Percentiles rank a stretch among this genome's conserved stretches.
Evolutionary conservation across 2,888 invertebrate species (phyloP).

Genomic region (Leucozona laternaria): DNA sequence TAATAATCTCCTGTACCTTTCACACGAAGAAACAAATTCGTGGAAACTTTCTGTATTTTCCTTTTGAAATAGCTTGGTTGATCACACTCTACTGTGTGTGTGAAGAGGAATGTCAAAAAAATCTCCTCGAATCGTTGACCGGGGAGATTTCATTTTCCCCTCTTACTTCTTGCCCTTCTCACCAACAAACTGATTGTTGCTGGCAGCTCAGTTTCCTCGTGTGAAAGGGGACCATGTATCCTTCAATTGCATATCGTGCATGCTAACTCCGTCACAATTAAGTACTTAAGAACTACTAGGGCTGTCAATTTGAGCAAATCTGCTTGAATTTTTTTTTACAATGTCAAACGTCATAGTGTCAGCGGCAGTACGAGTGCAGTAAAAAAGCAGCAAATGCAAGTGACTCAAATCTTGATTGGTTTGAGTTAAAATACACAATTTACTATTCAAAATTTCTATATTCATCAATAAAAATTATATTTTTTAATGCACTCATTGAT

Average conservation of each 20-base stretch:
- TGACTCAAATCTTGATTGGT: not conserved
- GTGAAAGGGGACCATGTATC: too few relatives aligned
- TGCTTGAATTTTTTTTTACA: not conserved
- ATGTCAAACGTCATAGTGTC: conserved; percentile 33
- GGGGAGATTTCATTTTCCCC: too few relatives aligned
- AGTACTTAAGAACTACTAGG: not conserved
- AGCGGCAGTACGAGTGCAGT: not conserved
- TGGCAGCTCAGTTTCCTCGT: too few relatives aligned
- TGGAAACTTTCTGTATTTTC: too few relatives aligned
- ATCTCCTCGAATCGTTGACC: too few relatives aligned
- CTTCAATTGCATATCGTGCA: not conserved
- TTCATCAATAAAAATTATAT: conserved; percentile 27
- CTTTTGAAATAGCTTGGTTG: too few relatives aligned
- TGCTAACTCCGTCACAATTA: not conserved
- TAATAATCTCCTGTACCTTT: too few relatives aligned
- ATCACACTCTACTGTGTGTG: too few relatives aligned
- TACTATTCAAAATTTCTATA: not conserved
- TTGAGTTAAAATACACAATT: not conserved
- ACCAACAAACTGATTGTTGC: too few relatives aligned
- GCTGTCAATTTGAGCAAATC: conserved; percentile 35
- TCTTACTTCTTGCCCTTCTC: too few relatives aligned
- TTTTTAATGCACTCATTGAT: conserved; percentile 1
- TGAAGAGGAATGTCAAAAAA: too few relatives aligned
- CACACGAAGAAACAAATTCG: too few relatives aligned
- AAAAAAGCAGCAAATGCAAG: conserved; percentile 51